These are phyloP conservation scores for Ips typographus DNA, from an alignment of 1,140 invertebrate species.

Conservation along the genomic window DNA sequence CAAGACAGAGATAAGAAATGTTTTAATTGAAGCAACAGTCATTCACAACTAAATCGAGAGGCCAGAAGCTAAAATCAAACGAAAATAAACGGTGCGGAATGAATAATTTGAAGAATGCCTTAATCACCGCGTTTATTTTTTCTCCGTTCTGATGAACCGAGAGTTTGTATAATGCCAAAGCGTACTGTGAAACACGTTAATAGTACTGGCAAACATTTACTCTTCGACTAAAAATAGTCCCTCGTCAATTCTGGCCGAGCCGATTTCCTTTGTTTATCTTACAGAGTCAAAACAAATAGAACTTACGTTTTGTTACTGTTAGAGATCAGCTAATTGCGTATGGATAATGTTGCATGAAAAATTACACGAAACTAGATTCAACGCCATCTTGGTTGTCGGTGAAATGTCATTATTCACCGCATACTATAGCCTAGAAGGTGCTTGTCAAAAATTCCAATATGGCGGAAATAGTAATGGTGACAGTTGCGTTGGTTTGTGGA, in stretches of 20 bases:
- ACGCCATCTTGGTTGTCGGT: too few species aligned
- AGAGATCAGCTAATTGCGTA: too few species aligned
- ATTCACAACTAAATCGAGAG: background rate
- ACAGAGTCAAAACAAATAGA: constrained; percentile 25
- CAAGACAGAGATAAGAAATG: too few species aligned
- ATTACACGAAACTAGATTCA: too few species aligned
- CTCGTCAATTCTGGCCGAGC: constrained; percentile 26
- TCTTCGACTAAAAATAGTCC: constrained; percentile 30
- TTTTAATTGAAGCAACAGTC: too few species aligned
- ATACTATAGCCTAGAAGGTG: too few species aligned
- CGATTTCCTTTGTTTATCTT: constrained; percentile 30
- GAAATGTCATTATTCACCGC: too few species aligned
- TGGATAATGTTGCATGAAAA: too few species aligned
- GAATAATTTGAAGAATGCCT: constrained; percentile 28
- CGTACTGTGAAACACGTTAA: constrained; percentile 17
- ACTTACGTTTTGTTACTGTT: constrained; percentile 4
- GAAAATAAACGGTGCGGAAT: constrained; percentile 17
- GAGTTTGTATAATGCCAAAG: constrained; percentile 12
- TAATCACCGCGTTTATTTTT: constrained; percentile 27
- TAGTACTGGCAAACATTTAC: constrained; percentile 36
- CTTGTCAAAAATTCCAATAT: too few species aligned
- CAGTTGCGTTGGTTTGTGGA: too few species aligned
- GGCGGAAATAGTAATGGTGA: too few species aligned
- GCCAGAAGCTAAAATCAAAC: too few species aligned
- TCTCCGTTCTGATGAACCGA: constrained; percentile 10